Evolutionary conservation across 2,888 invertebrate genomes (phyloP).

Genomic region (Baronia brevicornis): DNA sequence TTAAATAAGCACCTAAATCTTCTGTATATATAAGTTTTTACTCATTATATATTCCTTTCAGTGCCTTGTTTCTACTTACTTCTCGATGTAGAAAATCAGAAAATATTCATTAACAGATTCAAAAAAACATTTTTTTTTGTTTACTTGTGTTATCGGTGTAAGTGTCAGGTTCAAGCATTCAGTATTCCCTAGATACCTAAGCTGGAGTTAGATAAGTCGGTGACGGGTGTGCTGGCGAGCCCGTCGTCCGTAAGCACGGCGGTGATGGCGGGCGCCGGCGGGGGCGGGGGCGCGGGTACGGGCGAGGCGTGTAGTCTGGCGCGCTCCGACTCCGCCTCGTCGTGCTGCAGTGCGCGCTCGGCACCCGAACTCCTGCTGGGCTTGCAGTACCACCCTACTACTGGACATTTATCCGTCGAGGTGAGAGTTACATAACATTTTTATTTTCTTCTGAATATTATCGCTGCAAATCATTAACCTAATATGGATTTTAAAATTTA

Average conservation of each 20-base stretch:
- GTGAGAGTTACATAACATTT: conserved; percentile 49
- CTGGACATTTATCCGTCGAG: conserved; percentile 94
- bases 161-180: background rate
- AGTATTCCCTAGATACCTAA: conserved; percentile 44
- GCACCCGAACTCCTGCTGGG: conserved; percentile 95
- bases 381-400: conserved; percentile 93
- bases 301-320: conserved; percentile 82
- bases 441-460: too few species aligned
- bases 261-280: conserved; percentile 31
- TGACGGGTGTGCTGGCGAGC: conserved; percentile 52
- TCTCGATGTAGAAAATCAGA: too few species aligned
- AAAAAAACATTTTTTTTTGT: too few species aligned
- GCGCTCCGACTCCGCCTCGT: conserved; percentile 94
- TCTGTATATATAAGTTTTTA: too few species aligned
- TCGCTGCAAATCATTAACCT: too few species aligned
- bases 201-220: conserved; percentile 44
- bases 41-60: too few species aligned
- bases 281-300: conserved; percentile 17
- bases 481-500: too few species aligned
- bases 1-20: too few species aligned
- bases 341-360: conserved; percentile 92
- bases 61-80: too few species aligned
- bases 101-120: too few species aligned
- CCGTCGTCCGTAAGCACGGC: conserved; percentile 52
- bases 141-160: too few species aligned